Conservation (phyloP, 1,140 invertebrate genomes). For the Idris sp. region DNA sequence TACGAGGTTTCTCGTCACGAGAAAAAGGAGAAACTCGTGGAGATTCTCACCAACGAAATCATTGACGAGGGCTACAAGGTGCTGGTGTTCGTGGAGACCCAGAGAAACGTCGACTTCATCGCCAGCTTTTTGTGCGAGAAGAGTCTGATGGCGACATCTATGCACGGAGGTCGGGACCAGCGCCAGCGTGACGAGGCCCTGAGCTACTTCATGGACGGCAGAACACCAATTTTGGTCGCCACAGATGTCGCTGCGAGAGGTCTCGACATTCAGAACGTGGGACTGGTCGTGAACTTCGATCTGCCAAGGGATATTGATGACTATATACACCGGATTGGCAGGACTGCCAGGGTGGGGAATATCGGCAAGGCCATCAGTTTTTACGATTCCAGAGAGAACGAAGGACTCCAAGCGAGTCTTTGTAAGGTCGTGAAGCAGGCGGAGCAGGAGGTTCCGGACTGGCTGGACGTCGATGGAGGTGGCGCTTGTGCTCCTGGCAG, state of each 20-base stretch:
- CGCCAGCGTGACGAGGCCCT: conserved; percentile 93
- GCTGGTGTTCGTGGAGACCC: conserved; percentile 94
- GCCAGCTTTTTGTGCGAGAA: conserved; percentile 86
- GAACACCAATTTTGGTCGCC: conserved; percentile 89
- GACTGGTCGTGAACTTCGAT: conserved; percentile 95
- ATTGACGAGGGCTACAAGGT: conserved; percentile 80
- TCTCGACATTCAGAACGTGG: conserved; percentile 89
- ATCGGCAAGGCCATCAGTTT: conserved; percentile 93
- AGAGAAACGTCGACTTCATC: conserved; percentile 93
- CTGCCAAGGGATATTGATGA: conserved; percentile 92
- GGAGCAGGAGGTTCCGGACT: conserved; percentile 82
- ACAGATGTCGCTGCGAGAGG: conserved; percentile 96
- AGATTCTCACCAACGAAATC: conserved; percentile 82
- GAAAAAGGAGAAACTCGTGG: conserved; percentile 86
- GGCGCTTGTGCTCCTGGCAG: conserved; percentile 68
- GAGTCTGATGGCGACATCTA: conserved; percentile 88
- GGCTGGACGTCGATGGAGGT: conserved; percentile 74
- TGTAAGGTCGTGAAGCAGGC: conserved; percentile 85
- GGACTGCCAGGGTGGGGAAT: conserved; percentile 96
- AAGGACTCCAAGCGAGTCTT: conserved; percentile 81
- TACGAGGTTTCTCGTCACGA: conserved; percentile 85
- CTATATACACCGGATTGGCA: conserved; percentile 96
- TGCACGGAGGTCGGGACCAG: conserved; percentile 95
- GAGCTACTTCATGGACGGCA: conserved; percentile 87
- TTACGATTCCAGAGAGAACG: conserved; percentile 84